Percentiles rank a stretch among this genome's conserved stretches.
Conservation (phyloP, 2,113 vertebrate species). For the Hypocryptadius cinnamomeus region DNA sequence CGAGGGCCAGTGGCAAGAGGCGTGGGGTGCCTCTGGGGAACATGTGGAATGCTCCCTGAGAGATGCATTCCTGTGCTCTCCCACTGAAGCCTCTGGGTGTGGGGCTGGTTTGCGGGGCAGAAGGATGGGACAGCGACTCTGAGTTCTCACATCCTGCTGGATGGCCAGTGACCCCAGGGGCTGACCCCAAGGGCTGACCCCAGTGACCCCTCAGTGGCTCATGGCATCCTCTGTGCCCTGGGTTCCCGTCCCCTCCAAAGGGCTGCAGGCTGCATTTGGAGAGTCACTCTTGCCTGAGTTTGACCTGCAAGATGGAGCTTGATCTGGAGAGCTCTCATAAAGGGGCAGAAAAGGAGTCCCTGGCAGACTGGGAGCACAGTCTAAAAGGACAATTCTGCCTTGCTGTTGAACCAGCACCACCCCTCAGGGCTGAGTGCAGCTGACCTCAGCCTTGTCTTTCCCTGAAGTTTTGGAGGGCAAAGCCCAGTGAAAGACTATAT, state of each 20-base stretch:
- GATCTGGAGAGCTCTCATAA: neutral
- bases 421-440: neutral
- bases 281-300: too few species aligned
- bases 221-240: accelerated
- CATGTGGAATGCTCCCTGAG: accelerated
- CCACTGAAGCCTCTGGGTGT: neutral
- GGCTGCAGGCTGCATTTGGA: neutral
- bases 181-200: neutral
- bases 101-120: neutral
- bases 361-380: neutral
- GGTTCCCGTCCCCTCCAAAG: neutral
- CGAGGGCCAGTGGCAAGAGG: neutral
- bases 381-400: neutral
- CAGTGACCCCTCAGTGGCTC: neutral
- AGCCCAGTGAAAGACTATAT: neutral
- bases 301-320: neutral
- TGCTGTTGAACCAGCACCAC: accelerated
- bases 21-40: neutral
- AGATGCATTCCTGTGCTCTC: neutral
- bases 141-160: neutral
- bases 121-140: neutral
- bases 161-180: neutral
- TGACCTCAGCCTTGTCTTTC: neutral
- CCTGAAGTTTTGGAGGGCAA: conserved; percentile 3
- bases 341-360: neutral